These are phyloP conservation scores for Nomada goodeniana DNA, from an alignment of 2,888 invertebrate genomes.

Conservation along the genomic window DNA sequence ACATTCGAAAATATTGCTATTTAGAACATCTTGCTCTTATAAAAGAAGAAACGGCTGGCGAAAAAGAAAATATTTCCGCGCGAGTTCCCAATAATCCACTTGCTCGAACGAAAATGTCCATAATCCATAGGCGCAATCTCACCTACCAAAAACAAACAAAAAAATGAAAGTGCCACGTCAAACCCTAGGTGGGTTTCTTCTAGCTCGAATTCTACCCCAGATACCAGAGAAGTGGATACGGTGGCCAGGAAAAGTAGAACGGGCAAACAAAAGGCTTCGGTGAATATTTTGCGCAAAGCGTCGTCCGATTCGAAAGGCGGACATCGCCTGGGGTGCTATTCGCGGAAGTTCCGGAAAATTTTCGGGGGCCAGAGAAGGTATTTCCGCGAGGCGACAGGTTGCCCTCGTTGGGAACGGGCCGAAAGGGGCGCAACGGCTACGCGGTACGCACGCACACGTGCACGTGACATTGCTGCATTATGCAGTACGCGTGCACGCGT, in stretches of 20 bases:
- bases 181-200: too few species aligned
- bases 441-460: constrained; percentile 27
- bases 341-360: background rate
- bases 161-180: background rate
- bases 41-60: too few species aligned
- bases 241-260: constrained; percentile 16
- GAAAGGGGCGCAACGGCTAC: background rate
- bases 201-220: constrained; percentile 1
- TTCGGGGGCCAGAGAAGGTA: background rate
- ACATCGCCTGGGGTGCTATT: background rate
- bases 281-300: background rate
- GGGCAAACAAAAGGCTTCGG: constrained; percentile 9
- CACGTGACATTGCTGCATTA: constrained; percentile 32
- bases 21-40: too few species aligned
- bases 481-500: constrained; percentile 5
- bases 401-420: background rate
- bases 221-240: background rate
- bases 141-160: background rate
- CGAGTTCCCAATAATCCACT: too few species aligned
- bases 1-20: too few species aligned
- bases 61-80: too few species aligned
- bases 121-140: too few species aligned
- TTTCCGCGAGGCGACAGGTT: background rate
- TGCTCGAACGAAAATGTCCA: too few species aligned
- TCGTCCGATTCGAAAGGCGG: background rate